Conservation (phyloP, 2,888 invertebrate species). For the Camponotus fellah region DNA sequence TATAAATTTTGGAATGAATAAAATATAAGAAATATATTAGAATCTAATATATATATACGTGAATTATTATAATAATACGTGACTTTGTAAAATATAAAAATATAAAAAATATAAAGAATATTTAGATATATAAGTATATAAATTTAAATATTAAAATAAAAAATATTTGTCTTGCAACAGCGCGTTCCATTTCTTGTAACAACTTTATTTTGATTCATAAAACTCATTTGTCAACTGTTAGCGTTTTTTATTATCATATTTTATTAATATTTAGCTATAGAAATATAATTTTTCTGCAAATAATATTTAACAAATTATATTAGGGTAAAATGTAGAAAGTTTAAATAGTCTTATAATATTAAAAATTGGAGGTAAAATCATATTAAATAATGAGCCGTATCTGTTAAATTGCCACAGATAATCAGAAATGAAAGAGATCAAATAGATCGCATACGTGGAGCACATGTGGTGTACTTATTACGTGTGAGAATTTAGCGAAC, state of each 20-base stretch:
- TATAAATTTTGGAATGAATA: not conserved
- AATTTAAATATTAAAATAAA: not conserved
- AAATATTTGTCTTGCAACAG: not conserved
- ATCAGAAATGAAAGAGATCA: not conserved
- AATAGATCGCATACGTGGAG: not conserved
- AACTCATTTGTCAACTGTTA: not conserved
- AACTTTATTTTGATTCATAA: not conserved
- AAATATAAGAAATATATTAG: not conserved
- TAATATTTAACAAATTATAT: too few species aligned
- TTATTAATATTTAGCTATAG: not conserved
- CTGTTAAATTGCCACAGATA: not conserved
- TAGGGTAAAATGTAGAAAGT: too few species aligned
- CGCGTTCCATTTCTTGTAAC: not conserved
- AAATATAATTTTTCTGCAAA: not conserved
- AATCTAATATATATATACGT: not conserved
- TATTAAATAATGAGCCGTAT: conserved; percentile 6
- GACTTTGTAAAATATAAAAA: too few species aligned
- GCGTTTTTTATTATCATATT: not conserved
- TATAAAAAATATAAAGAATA: too few species aligned
- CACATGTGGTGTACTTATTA: conserved; percentile 18
- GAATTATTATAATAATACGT: too few species aligned
- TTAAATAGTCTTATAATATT: too few species aligned
- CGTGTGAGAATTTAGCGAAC: conserved; percentile 5
- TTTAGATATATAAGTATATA: not conserved
- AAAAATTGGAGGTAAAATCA: not conserved